A percentile compares a stretch with the other conserved stretches of the same genome.
These are phyloP conservation scores for Phoeniculus purpureus DNA, from an alignment of 2,797 vertebrate species.

Conservation along the genomic window DNA sequence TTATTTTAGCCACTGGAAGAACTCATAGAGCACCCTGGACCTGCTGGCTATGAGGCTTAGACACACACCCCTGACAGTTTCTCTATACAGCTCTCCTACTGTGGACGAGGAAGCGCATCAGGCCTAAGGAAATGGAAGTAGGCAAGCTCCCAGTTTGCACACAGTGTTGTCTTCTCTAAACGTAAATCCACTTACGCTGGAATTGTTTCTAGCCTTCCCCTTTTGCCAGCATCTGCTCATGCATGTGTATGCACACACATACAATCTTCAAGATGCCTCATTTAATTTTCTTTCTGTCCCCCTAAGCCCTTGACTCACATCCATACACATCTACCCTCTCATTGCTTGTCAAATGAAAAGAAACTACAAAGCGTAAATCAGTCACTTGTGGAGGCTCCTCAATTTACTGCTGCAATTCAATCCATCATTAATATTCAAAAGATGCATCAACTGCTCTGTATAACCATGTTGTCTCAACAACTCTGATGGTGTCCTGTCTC, in stretches of 20 bases:
- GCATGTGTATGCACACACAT: background rate
- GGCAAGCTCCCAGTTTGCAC: rapidly evolving
- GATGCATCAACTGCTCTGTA: background rate
- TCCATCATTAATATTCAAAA: background rate
- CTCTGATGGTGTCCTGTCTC: rapidly evolving
- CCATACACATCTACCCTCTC: background rate
- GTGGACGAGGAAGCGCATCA: background rate
- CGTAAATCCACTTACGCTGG: rapidly evolving
- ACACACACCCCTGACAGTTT: background rate
- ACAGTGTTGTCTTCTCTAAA: background rate
- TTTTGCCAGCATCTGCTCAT: background rate
- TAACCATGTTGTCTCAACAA: rapidly evolving
- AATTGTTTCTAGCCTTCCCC: background rate
- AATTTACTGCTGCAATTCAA: background rate
- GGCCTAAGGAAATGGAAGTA: background rate
- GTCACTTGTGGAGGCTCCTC: background rate
- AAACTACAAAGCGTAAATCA: background rate
- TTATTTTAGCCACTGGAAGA: background rate
- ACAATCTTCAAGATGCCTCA: background rate
- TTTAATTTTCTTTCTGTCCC: background rate
- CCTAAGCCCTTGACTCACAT: background rate
- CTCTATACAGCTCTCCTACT: background rate
- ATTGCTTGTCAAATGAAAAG: background rate
- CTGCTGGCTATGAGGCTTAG: rapidly evolving
- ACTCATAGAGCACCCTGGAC: rapidly evolving